phyloP scores from a whole-genome alignment of 1,140 invertebrate genomes.

The Atta cephalotes region DNA sequence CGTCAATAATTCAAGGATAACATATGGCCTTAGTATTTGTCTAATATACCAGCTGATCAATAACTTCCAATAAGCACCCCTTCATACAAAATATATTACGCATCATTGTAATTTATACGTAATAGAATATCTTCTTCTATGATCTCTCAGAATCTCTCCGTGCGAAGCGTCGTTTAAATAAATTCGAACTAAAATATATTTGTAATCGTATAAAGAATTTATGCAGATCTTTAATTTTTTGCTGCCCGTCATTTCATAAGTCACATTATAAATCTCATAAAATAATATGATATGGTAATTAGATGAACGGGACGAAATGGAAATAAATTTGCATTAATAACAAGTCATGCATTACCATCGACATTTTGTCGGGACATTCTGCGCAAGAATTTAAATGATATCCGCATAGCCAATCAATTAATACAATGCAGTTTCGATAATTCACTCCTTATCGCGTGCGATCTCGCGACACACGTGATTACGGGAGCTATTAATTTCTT shows the following conservation, averaged over 20 bases:
- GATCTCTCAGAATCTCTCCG: conserved; percentile 18
- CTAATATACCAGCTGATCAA: conserved; percentile 51
- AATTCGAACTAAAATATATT: conserved; percentile 14
- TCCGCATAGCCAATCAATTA: conserved; percentile 41
- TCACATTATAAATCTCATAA: background rate
- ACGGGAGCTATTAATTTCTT: conserved; percentile 55
- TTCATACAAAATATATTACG: conserved; percentile 41
- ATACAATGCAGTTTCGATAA: conserved; percentile 32
- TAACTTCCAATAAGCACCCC: conserved; percentile 47
- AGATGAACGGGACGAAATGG: background rate
- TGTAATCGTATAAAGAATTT: background rate
- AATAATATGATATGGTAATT: conserved; percentile 12
- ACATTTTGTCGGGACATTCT: conserved; percentile 17
- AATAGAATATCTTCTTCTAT: conserved; percentile 39
- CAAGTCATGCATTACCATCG: background rate
- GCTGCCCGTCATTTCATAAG: background rate
- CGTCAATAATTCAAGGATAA: conserved; percentile 61
- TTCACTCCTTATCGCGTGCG: conserved; percentile 23
- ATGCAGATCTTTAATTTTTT: background rate
- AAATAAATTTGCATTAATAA: conserved; percentile 34
- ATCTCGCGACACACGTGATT: conserved; percentile 43
- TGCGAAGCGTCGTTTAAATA: background rate
- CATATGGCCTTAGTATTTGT: conserved; percentile 46
- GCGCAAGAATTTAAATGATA: conserved; percentile 28
- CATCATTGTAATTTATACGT: conserved; percentile 47